phyloP scores from a whole-genome alignment of 2,888 invertebrate species.

The Diogma glabrata region DNA sequence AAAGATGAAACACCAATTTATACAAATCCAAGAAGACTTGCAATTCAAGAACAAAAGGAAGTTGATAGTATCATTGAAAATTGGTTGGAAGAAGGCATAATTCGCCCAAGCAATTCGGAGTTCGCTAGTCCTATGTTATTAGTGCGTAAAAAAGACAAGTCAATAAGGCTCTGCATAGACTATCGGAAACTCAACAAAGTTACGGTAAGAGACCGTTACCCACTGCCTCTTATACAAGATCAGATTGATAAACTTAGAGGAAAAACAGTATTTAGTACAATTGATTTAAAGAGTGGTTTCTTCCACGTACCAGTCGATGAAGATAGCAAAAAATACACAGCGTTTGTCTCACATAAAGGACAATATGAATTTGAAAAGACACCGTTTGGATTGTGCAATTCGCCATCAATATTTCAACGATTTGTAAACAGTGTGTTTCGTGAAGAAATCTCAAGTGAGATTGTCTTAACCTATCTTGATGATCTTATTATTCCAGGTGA shows the following conservation, averaged over 20 bases:
- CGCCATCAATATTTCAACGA: constrained; percentile 25
- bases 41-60: constrained; percentile 17
- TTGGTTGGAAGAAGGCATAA: constrained; percentile 24
- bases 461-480: constrained; percentile 4
- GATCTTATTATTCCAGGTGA: constrained; percentile 6
- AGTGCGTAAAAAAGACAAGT: constrained; percentile 13
- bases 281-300: constrained; percentile 25
- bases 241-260: no score
- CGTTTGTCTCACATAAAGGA: constrained; percentile 30
- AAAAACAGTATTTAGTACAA: no score
- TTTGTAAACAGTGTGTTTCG: constrained; percentile 4
- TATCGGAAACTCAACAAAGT: no score
- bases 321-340: constrained; percentile 23
- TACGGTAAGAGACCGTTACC: no score
- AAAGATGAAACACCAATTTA: neutral
- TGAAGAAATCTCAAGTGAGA: neutral
- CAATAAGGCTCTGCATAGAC: no score
- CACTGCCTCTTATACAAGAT: no score
- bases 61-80: constrained; percentile 22
- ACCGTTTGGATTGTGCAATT: constrained; percentile 31
- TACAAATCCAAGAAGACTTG: no score
- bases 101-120: constrained; percentile 23
- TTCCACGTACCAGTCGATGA: constrained; percentile 25
- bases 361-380: constrained; percentile 28
- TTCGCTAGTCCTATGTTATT: constrained; percentile 20